These are phyloP conservation scores for Cactoblastis cactorum DNA, from an alignment of 2,888 invertebrate species.

Conservation along the genomic window DNA sequence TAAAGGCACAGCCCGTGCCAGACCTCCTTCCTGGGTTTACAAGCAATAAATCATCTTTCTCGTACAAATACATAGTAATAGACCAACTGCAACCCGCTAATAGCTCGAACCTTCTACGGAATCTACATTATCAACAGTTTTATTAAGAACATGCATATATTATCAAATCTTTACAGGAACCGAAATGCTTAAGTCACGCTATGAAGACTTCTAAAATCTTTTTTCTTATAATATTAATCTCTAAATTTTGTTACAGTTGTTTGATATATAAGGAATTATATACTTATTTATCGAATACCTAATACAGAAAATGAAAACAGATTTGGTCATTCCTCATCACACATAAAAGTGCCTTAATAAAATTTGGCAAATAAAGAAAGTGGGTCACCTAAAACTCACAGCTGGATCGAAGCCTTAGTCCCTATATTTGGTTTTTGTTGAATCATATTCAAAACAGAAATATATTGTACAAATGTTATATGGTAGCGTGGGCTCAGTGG, in stretches of 20 bases:
- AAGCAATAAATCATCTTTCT: slow-evolving; percentile 1
- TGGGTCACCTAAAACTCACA: slow-evolving; percentile 1
- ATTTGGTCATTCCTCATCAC: neutral
- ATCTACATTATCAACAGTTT: slow-evolving; percentile 2
- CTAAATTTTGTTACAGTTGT: neutral
- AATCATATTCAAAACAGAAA: slow-evolving; percentile 2
- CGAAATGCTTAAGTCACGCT: too few species aligned
- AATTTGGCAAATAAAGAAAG: neutral
- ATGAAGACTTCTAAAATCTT: too few species aligned
- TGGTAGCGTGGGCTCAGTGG: slow-evolving; percentile 31
- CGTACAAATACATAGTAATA: slow-evolving; percentile 5
- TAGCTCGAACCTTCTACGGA: slow-evolving; percentile 26
- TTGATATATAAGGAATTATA: neutral
- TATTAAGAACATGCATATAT: too few species aligned
- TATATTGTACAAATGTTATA: slow-evolving; percentile 8
- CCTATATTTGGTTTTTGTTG: slow-evolving; percentile 5
- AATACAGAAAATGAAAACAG: neutral
- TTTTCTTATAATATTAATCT: too few species aligned
- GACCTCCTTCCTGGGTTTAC: neutral
- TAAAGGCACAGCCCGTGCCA: neutral
- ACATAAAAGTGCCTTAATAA: neutral
- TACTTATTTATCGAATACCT: neutral
- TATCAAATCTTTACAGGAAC: too few species aligned
- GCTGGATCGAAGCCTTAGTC: neutral
- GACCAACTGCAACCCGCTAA: slow-evolving; percentile 16